Evolutionary conservation across 2,888 invertebrate genomes (phyloP), one percentile per base, ranked within the genome.

Genomic region (Conops quadrifasciatus): DNA sequence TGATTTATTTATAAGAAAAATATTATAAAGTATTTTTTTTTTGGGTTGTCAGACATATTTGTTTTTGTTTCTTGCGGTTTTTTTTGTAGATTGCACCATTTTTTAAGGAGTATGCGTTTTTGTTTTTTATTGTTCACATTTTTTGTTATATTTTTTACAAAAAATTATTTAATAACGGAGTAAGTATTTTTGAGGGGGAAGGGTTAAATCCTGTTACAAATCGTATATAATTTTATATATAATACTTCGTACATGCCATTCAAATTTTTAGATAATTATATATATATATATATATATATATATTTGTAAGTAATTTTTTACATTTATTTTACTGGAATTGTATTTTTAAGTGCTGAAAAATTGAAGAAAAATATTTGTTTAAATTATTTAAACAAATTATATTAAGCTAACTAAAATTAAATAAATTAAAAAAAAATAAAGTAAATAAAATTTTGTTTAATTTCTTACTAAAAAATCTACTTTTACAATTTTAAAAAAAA

Each of bases 11-110:
- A 62, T 68, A 68, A 68, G 68, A 68, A 68, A 68, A 68, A 68
- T 68, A 68, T 59, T 62, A 68, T 62, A 30, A 68, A 68, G 62
- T 62, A 66, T 28, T 53, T 65, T 51, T 19, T 65, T 56, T 30
- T 51, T 36, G 36, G 36, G 36, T 19, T 60, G 9, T 60, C 26
- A 16, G 9, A 36, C 21, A 49, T 47, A 30, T 60, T 68, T 36
- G 30, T 51, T 60, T 68, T 62, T 60, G 60, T 68, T 47, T 67
- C 67, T 60, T 59, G 60, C 67, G 60, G 9, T 11, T 43, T 43
- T 67, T 67, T 67, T 47, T 67, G 60, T 67, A 67, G 67, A 67
- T 67, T 67, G 67, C 67, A 67, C 67, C 67, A 67, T 67, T 67
- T 67, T 67, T 30, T n/a, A n/a, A 30, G 47, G 59, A 47, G 59